These are phyloP conservation scores for Morpho deidamia DNA, from an alignment of 2,888 invertebrate species.

Conservation along the genomic window DNA sequence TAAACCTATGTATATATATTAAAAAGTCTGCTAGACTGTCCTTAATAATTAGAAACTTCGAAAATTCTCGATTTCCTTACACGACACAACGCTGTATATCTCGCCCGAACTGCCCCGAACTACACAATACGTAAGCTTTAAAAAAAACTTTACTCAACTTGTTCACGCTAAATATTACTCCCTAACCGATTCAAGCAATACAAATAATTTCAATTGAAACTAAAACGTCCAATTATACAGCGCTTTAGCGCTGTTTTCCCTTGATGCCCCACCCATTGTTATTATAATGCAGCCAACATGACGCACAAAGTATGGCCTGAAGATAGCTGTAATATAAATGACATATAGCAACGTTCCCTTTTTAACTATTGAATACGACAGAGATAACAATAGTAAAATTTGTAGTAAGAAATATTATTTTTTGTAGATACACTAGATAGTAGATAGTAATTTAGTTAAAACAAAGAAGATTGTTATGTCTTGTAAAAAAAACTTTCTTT, in stretches of 20 bases:
- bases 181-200: slow-evolving; percentile 31
- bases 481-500: too few relatives aligned
- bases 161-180: slow-evolving; percentile 26
- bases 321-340: slow-evolving; percentile 40
- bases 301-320: slow-evolving; percentile 57
- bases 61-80: slow-evolving; percentile 4
- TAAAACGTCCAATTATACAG: slow-evolving; percentile 26
- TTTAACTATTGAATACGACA: slow-evolving; percentile 30
- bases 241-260: slow-evolving; percentile 41
- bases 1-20: slow-evolving; percentile 13
- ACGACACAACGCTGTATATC: slow-evolving; percentile 37
- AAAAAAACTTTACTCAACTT: slow-evolving; percentile 72
- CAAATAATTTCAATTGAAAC: not conserved
- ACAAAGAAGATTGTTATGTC: not conserved
- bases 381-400: slow-evolving; percentile 31
- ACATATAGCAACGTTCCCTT: slow-evolving; percentile 32
- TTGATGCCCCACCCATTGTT: slow-evolving; percentile 62
- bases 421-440: too few relatives aligned
- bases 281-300: slow-evolving; percentile 75
- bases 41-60: not conserved
- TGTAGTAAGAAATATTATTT: slow-evolving; percentile 13
- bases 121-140: slow-evolving; percentile 62
- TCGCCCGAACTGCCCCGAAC: slow-evolving; percentile 49
- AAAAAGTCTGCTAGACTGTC: not conserved
- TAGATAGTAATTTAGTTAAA: too few relatives aligned